Conservation (phyloP, 2,113 vertebrate genomes). For the Bucco capensis region DNA sequence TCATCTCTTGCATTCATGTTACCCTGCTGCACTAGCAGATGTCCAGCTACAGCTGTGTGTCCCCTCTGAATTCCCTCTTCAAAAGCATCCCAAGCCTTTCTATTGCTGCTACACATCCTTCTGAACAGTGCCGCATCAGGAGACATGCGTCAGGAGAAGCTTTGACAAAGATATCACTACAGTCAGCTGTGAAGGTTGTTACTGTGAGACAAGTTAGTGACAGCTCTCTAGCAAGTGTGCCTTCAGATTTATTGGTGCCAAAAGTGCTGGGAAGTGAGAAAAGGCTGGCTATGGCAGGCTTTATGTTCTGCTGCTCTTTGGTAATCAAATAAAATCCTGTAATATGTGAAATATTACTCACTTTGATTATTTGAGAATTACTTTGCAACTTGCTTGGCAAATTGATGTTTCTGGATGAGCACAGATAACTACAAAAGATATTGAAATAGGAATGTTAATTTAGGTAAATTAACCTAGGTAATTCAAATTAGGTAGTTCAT, state of each 20-base stretch:
- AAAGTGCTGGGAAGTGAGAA: slow-evolving; percentile 34
- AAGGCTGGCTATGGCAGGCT: not conserved
- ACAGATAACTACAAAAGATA: not conserved
- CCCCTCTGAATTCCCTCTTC: not conserved
- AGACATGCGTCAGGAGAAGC: not conserved
- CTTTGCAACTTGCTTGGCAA: not conserved
- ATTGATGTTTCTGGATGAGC: not conserved
- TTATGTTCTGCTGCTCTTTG: not conserved
- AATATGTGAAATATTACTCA: not conserved
- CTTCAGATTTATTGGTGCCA: slow-evolving; percentile 35
- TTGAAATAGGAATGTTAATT: not conserved
- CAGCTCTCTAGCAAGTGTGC: slow-evolving; percentile 37
- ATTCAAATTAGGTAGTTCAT: not conserved
- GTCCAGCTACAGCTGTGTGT: slow-evolving; percentile 10
- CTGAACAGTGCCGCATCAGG: slow-evolving; percentile 13
- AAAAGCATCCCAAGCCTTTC: not conserved
- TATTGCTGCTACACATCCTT: slow-evolving; percentile 32
- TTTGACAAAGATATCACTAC: slow-evolving; percentile 24
- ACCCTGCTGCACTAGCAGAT: not conserved
- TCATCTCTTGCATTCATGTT: not conserved
- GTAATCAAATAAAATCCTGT: not conserved
- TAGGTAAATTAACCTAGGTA: too few species aligned
- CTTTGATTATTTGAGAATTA: not conserved
- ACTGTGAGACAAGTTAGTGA: slow-evolving; percentile 54
- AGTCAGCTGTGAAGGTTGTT: slow-evolving; percentile 39